phyloP scores from a whole-genome alignment of 2,888 invertebrate genomes.

The Apocheima hispidaria region DNA sequence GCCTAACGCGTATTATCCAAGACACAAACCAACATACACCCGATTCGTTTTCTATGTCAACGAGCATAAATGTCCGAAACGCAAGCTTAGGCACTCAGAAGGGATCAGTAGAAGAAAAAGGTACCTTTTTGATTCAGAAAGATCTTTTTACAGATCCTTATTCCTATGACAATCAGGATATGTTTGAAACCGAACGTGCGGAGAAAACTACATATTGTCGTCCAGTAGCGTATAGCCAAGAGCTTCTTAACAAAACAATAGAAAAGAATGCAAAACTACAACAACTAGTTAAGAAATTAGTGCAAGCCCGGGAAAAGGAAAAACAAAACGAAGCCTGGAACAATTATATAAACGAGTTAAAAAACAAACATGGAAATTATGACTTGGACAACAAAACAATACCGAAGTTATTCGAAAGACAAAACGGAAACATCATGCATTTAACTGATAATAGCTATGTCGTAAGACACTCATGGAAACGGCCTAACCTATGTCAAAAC shows the following conservation, averaged over 20 bases:
- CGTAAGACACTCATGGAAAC: conserved; percentile 40
- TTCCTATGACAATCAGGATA: background rate
- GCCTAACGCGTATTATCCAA: conserved; percentile 12
- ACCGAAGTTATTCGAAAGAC: conserved; percentile 21
- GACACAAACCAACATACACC: background rate
- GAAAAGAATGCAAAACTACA: conserved; percentile 64
- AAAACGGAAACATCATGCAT: conserved; percentile 30
- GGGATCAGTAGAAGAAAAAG: conserved; percentile 4
- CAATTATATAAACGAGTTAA: conserved; percentile 69
- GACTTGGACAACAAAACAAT: conserved; percentile 7
- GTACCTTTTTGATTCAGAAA: conserved; percentile 2
- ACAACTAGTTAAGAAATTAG: conserved; percentile 57
- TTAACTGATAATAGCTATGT: conserved; percentile 53
- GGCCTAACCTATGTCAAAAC: conserved; percentile 49
- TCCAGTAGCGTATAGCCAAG: conserved; percentile 56
- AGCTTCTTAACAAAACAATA: conserved; percentile 59
- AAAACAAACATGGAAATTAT: conserved; percentile 56
- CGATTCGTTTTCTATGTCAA: background rate
- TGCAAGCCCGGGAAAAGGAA: conserved; percentile 59
- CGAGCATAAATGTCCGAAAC: background rate
- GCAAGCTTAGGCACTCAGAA: conserved; percentile 8
- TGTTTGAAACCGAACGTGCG: conserved; percentile 38
- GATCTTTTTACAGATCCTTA: background rate
- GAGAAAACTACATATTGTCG: conserved; percentile 67
- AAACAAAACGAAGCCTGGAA: conserved; percentile 66